Percentiles rank a stretch among this genome's conserved stretches.
These are phyloP conservation scores for Ptychochromis oligacanthus DNA, from an alignment of 2,113 vertebrate genomes.

Conservation along the genomic window DNA sequence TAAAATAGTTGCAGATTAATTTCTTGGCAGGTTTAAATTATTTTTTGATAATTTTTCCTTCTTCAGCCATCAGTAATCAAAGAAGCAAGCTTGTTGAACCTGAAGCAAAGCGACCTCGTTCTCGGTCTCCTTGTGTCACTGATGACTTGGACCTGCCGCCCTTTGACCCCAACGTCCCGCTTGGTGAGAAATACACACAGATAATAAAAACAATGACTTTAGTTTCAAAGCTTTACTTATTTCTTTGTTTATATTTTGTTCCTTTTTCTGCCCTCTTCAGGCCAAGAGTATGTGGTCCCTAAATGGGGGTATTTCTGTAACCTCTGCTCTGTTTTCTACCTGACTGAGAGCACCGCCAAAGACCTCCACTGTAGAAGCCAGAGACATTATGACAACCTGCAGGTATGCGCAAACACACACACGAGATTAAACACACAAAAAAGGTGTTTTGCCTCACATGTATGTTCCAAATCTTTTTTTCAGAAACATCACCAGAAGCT, in stretches of 20 bases:
- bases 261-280: slow-evolving; percentile 41
- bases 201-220: not conserved
- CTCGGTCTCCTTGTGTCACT: slow-evolving; percentile 34
- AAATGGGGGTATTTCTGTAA: slow-evolving; percentile 78
- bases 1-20: not conserved
- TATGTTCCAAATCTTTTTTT: not conserved
- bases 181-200: slow-evolving; percentile 61
- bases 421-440: not conserved
- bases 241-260: not conserved
- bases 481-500: slow-evolving; percentile 65
- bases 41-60: not conserved
- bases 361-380: slow-evolving; percentile 54
- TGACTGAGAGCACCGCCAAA: slow-evolving; percentile 27
- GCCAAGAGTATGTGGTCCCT: slow-evolving; percentile 77
- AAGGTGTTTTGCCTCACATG: not conserved
- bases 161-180: slow-evolving; percentile 65
- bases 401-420: slow-evolving; percentile 30
- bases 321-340: slow-evolving; percentile 63
- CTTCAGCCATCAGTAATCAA: slow-evolving; percentile 48
- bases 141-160: slow-evolving; percentile 58
- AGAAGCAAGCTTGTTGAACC: slow-evolving; percentile 20
- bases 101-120: slow-evolving; percentile 52
- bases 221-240: not conserved
- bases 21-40: not conserved
- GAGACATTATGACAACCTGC: slow-evolving; percentile 53